Evolutionary conservation across 2,797 vertebrate species (phyloP), one percentile per base, ranked within the genome.

Genomic region (Bovichtus diacanthus): DNA sequence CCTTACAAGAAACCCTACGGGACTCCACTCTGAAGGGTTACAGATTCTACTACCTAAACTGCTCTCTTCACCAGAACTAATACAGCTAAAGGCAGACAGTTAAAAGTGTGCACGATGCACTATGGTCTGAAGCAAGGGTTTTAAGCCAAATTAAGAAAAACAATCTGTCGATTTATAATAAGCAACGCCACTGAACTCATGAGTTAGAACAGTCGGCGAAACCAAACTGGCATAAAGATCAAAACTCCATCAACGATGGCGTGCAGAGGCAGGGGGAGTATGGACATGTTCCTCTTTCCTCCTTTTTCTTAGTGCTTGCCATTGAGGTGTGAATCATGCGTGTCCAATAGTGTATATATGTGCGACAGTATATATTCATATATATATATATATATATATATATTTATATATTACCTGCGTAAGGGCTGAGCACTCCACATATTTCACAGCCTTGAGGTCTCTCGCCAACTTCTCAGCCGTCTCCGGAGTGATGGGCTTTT

Each of bases 391-490:
- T n/a, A n/a, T n/a, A n/a, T 46, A 44, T 25, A 18, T 43, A 19
- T 58, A 8, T 5, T 31, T 19, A 2, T 41, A 23, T 12, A 19
- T 87, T 90, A 96, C 95, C 95, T 96, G 95, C 1, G 95, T 96
- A 76, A 96, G 93, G 87, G 95, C 95, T 36, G 95, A 95, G 85
- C 95, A 96, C 86, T 96, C 95, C 75, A 96, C 95, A 9, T 96
- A 96, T 90, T 96, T 96, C 75, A 96, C 95, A 43, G 95, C 95
- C 91, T 95, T 95, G 39, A 96, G 93, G 88, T 96, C 95, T 31
- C 95, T 90, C 1, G 95, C 95, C 86, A 96, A 90, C 74, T 96
- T 96, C 90, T 96, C 95, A 0, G 95, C 95, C 0, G 94, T 95
- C 92, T 96, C 95, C 2, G 94, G 94, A 43, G 93, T 95, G 81